Conservation (phyloP, 2,113 vertebrate genomes). For the Sialia sialis region DNA sequence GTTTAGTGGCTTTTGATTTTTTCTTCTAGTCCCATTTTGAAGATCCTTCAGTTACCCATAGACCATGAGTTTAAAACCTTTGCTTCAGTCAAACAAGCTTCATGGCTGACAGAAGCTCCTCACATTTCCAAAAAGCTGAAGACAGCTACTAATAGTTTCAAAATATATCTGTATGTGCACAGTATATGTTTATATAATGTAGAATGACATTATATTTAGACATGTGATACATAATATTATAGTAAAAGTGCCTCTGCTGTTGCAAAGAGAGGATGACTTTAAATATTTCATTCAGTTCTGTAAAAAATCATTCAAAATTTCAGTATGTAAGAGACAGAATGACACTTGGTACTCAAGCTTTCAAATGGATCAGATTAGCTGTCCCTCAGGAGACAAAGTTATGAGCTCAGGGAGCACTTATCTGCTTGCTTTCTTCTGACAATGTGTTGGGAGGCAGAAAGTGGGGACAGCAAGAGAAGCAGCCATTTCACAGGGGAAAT, state of each 20-base stretch:
- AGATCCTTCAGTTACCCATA: background rate
- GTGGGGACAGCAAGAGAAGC: background rate
- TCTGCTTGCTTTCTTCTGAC: background rate
- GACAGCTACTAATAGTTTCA: background rate
- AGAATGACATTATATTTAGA: background rate
- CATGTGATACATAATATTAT: background rate
- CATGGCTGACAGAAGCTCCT: background rate
- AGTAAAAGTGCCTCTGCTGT: background rate
- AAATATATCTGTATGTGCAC: background rate
- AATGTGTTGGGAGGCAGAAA: background rate
- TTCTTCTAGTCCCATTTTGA: background rate
- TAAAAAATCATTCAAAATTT: background rate
- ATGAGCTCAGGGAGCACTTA: conserved; percentile 9
- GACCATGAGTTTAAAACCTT: background rate
- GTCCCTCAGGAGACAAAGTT: background rate
- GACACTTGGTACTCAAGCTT: background rate
- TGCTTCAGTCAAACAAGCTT: background rate
- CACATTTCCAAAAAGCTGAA: background rate
- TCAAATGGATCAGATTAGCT: background rate
- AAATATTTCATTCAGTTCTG: background rate
- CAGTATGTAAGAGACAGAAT: background rate
- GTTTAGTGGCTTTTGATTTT: background rate
- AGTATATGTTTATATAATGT: background rate
- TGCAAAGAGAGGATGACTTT: background rate
- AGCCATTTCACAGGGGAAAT: background rate